Evolutionary conservation across 2,888 invertebrate genomes (phyloP).

Genomic region (Drosophila anomelani): DNA sequence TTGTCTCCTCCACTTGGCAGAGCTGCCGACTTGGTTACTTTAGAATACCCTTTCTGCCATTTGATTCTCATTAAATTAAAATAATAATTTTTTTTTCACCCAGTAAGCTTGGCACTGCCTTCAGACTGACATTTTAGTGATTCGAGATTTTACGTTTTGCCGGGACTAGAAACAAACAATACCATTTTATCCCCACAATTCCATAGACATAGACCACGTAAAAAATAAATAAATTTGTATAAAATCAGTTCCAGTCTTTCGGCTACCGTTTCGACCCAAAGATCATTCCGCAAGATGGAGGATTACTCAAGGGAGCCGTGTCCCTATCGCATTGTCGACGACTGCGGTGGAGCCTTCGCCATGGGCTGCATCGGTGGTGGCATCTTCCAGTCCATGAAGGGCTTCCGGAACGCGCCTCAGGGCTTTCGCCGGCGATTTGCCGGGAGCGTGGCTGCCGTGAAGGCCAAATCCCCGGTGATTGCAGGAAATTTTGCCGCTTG

Average conservation of each 20-base stretch:
- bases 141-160: not conserved
- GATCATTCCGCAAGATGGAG: constrained; percentile 88
- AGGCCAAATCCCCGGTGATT: constrained; percentile 58
- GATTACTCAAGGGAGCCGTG: constrained; percentile 98
- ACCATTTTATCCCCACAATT: not conserved
- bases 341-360: constrained; percentile 99
- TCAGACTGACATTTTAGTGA: not conserved
- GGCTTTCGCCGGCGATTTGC: constrained; percentile 82
- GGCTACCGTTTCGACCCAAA: constrained; percentile 11
- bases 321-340: constrained; percentile 99
- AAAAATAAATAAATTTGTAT: constrained; percentile 2
- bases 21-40: constrained; percentile 50
- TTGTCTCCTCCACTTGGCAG: constrained; percentile 43
- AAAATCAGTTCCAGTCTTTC: constrained; percentile 8
- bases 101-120: not conserved
- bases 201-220: not conserved
- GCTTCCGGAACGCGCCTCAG: constrained; percentile 97
- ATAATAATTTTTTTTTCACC: not conserved
- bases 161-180: not conserved
- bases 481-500: constrained; percentile 71
- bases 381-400: constrained; percentile 98
- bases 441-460: constrained; percentile 61
- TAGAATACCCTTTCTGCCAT: constrained; percentile 16
- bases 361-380: constrained; percentile 99
- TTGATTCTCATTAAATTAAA: not conserved